These are phyloP conservation scores for Orthonevra nobilis DNA, from an alignment of 2,888 invertebrate genomes.

Conservation along the genomic window DNA sequence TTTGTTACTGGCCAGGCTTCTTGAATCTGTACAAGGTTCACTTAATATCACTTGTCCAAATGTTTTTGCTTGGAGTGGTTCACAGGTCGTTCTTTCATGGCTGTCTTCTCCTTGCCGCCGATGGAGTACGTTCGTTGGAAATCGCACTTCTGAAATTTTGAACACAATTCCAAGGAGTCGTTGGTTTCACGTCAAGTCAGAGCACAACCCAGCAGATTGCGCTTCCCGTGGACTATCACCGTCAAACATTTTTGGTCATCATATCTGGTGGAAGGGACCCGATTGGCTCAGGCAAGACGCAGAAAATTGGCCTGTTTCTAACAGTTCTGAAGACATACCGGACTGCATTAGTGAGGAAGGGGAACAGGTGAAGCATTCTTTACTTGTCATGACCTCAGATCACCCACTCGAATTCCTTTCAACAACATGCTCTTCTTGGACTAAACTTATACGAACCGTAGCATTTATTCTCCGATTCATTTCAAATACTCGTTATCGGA, in stretches of 20 bases:
- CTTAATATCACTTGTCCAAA: constrained; percentile 17
- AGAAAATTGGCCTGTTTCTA: neutral
- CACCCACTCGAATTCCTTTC: neutral
- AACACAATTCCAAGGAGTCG: constrained; percentile 15
- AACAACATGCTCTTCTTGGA: neutral
- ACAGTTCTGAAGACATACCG: neutral
- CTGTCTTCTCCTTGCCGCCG: constrained; percentile 58
- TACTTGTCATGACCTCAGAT: neutral
- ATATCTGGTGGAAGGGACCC: constrained; percentile 63
- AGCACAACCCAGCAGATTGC: constrained; percentile 65
- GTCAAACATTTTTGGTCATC: constrained; percentile 14
- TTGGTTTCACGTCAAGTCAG: constrained; percentile 60
- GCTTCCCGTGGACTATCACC: constrained; percentile 63
- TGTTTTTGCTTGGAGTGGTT: constrained; percentile 71
- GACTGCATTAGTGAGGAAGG: neutral
- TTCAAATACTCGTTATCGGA: too few species aligned
- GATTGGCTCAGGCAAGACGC: constrained; percentile 20
- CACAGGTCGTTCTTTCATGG: constrained; percentile 73
- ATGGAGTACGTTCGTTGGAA: constrained; percentile 55
- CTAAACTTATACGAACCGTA: too few species aligned
- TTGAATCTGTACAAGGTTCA: constrained; percentile 10
- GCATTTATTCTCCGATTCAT: neutral
- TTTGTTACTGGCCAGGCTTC: constrained; percentile 26
- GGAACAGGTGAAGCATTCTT: neutral
- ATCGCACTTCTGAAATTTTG: constrained; percentile 58